A percentile compares a stretch with the other conserved stretches of the same genome.
Conservation (phyloP, 1,140 invertebrate genomes). For the Ceratosolen solmsi region DNA sequence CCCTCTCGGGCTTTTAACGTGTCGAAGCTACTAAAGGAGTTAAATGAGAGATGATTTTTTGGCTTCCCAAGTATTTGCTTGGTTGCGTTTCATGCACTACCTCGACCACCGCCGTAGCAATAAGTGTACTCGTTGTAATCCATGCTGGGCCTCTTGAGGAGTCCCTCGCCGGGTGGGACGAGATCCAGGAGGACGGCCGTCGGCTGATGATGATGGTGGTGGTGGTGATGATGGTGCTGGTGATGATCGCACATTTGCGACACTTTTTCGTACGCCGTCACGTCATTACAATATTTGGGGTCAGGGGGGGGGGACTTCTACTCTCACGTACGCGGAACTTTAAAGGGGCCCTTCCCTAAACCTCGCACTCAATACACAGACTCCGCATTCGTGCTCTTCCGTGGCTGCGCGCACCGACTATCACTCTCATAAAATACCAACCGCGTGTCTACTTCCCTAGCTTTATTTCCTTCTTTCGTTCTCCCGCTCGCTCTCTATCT, state of each 20-base stretch:
- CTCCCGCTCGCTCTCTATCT: not conserved
- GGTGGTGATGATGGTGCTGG: constrained; percentile 25
- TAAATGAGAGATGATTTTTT: not conserved
- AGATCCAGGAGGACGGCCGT: constrained; percentile 69
- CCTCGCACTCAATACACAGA: not conserved
- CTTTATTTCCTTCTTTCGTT: not conserved
- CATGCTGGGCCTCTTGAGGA: constrained; percentile 70
- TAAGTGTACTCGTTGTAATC: constrained; percentile 74
- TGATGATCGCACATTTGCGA: constrained; percentile 48
- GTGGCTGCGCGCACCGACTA: not conserved
- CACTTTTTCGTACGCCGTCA: constrained; percentile 50
- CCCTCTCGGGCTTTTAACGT: too few species aligned
- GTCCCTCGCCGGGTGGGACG: constrained; percentile 69
- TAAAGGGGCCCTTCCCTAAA: not conserved
- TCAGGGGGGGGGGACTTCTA: not conserved
- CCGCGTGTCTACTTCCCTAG: not conserved
- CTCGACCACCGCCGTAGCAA: constrained; percentile 71
- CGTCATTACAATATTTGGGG: constrained; percentile 33
- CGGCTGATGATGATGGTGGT: constrained; percentile 56
- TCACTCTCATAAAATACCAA: not conserved
- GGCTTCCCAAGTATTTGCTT: not conserved
- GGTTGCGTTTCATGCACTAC: constrained; percentile 56
- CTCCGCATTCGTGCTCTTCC: not conserved
- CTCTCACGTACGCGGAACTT: not conserved
- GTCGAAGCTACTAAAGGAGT: too few species aligned